Base-by-base conservation (phyloP, 2,888 invertebrate species). In the Unio pictorum region DNA sequence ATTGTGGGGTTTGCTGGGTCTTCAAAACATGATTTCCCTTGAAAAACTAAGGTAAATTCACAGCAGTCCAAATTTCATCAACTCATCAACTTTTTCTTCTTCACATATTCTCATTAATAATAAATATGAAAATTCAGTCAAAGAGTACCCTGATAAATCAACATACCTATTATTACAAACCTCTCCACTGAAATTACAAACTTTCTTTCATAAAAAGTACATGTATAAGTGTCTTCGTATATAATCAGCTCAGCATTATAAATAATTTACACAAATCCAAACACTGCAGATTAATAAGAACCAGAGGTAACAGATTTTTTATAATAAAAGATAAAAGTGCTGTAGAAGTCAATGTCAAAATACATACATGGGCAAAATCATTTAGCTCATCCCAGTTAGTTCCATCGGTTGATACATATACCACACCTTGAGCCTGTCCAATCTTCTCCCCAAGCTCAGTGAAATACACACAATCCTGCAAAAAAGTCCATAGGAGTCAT, bases 401-500 rank as follows among this genome's bases (percentile, higher is more conserved):
- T 20, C 84, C 83, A 73, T 87, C 83, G 34, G 80, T 83, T 2
- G 88, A 89, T 11, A 89, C 87, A 71, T 88, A 89, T 1, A 89
- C 87, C 2, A 84, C 82, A 4, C 86, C 85, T 15, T 79, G 72
- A 18, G 82, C 80, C 64, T 84, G 84, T 20, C 85, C 85, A 56
- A 89, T 87, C 66, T 84, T 84, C 78, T 89, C 84, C 4, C 89
- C 89, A 26, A 89, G 76, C 58, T 89, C 88, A 7, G 89, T 89
- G 77, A 86, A 85, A 74, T 85, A 88, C 23, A 89, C 88, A 76
- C 88, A 88, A 71, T 87, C 87, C 88, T 89, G 79, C 55, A 80
- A 73, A 17, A 63, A 59, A 71, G 45, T 15, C 11, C 45, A 45
- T 0, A 45, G 3, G 3, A 45, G 15, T 45, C 45, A 15, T 45